phyloP scores from a whole-genome alignment of 2,797 vertebrate genomes.

The Sebastiscus tertius region DNA sequence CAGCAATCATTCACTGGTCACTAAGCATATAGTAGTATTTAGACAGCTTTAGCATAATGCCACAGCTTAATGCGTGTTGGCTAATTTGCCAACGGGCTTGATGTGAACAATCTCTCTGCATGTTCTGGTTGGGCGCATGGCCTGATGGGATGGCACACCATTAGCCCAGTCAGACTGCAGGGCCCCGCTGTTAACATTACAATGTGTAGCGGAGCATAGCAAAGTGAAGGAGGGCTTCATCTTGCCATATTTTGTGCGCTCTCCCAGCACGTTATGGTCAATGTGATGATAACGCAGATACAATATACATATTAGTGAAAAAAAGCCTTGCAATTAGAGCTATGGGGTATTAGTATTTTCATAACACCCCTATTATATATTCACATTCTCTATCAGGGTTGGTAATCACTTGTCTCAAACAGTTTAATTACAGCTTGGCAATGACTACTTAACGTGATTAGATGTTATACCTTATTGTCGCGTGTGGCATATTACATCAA shows the following conservation, averaged over 20 bases:
- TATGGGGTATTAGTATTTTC: slow-evolving; percentile 82
- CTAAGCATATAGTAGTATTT: slow-evolving; percentile 78
- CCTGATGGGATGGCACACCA: slow-evolving; percentile 77
- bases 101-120: slow-evolving; percentile 79
- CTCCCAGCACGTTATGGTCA: slow-evolving; percentile 65
- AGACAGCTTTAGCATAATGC: slow-evolving; percentile 80
- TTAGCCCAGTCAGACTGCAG: slow-evolving; percentile 79
- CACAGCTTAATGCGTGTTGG: slow-evolving; percentile 72
- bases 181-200: slow-evolving; percentile 80
- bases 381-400: slow-evolving; percentile 79
- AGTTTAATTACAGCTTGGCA: slow-evolving; percentile 86
- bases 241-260: slow-evolving; percentile 55
- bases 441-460: slow-evolving; percentile 85
- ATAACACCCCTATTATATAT: slow-evolving; percentile 83
- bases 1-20: slow-evolving; percentile 72
- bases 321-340: slow-evolving; percentile 75
- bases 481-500: slow-evolving; percentile 82
- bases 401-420: slow-evolving; percentile 86
- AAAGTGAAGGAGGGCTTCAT: slow-evolving; percentile 70
- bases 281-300: slow-evolving; percentile 59
- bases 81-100: slow-evolving; percentile 79
- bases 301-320: slow-evolving; percentile 70
- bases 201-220: slow-evolving; percentile 72
- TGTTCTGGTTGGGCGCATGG: slow-evolving; percentile 80
- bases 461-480: slow-evolving; percentile 86